Percentiles rank a stretch among this genome's conserved stretches.
phyloP scores from a whole-genome alignment of 1,140 invertebrate species.

The Pomacea maculata region DNA sequence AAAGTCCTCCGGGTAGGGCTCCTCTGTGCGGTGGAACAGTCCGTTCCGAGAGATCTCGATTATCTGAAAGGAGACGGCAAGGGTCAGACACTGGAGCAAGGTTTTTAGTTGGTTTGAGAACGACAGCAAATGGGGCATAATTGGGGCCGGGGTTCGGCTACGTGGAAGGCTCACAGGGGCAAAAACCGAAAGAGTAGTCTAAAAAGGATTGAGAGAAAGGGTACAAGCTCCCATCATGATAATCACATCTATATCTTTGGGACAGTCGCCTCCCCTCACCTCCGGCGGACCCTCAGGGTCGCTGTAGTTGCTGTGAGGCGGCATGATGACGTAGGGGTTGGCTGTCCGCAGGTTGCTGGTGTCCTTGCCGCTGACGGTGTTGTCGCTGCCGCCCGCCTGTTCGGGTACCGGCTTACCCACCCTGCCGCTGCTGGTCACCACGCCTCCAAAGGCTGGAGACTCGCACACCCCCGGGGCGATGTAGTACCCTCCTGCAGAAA shows the following conservation, averaged over 20 bases:
- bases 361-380: not conserved
- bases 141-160: too few relatives aligned
- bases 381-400: slow-evolving; percentile 80
- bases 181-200: too few relatives aligned
- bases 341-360: slow-evolving; percentile 81
- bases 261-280: slow-evolving; percentile 2
- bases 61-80: slow-evolving; percentile 15
- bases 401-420: slow-evolving; percentile 71
- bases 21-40: slow-evolving; percentile 9
- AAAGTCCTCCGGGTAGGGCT: slow-evolving; percentile 17
- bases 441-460: slow-evolving; percentile 66
- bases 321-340: slow-evolving; percentile 78
- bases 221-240: too few relatives aligned
- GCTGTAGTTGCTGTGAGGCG: slow-evolving; percentile 48
- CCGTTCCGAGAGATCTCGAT: slow-evolving; percentile 32
- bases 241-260: not conserved
- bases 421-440: not conserved
- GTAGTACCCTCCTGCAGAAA: slow-evolving; percentile 30
- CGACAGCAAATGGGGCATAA: too few relatives aligned
- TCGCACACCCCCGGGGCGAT: slow-evolving; percentile 84
- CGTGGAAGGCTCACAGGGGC: too few relatives aligned
- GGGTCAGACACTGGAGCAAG: too few relatives aligned
- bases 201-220: too few relatives aligned
- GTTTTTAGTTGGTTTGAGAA: too few relatives aligned
- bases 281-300: slow-evolving; percentile 25